Evolutionary conservation across 2,113 vertebrate species (phyloP), one percentile per base, ranked within the genome.

Genomic region (Dissostichus mawsoni): DNA sequence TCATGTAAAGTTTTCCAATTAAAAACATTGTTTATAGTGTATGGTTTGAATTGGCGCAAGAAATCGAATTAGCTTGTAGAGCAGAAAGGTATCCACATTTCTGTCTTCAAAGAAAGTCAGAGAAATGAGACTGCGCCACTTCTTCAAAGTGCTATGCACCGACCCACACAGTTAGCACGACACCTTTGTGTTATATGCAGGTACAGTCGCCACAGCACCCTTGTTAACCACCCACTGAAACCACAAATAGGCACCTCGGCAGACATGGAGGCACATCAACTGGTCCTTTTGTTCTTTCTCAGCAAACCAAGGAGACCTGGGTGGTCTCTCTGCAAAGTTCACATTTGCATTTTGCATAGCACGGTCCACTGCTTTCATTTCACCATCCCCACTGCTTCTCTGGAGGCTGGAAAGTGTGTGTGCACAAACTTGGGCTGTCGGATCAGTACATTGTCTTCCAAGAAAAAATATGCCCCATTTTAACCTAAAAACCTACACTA

Each of bases 341-440:
- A 94, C 91, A 94, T 94, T 94, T 92, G 89, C 92, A 95, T 94
- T 90, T 86, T 72, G 71, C 64, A 83, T 78, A 73, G 45, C 74
- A 56, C 64, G 56, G 63, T 48, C 23, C 73, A 78, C 72, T 74
- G 80, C 71, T 58, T 82, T 59, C 59, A 23, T 57, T 12, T 56
- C 47, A 29, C 71, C 9, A 45, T 59, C 61, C 66, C 50, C 50
- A 0, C 55, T 36, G 76, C 76, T 82, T 50, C 56, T 17, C 56
- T 17, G 14, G 25, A 70, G 76, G 67, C 9, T 77, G 0, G 76
- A 61, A 63, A 45, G 65, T 48, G 68, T 67, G 68, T 63, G 52
- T 16, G 18, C 51, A 44, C 72, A 69, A 47, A 51, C 17, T 20
- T 14, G 10, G 25, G 53, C 55, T 11, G 12, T 53, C 67, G 76